These are phyloP conservation scores for Onychorhynchus coronatus DNA, from an alignment of 2,113 vertebrate genomes.

Conservation along the genomic window DNA sequence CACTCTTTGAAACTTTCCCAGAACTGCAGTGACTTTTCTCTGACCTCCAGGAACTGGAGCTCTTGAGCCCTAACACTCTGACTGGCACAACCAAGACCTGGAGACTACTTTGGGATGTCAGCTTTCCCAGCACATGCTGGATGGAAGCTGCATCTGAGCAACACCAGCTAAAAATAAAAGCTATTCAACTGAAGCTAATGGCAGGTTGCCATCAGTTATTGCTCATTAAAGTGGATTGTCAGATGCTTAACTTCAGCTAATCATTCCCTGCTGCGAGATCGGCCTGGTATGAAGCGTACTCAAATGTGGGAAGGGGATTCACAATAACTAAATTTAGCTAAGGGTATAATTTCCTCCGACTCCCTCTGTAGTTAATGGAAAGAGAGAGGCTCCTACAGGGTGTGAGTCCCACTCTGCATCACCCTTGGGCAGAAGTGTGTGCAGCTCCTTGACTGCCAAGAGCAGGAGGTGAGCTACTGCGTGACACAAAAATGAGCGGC, in stretches of 20 bases:
- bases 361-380: conserved; percentile 61
- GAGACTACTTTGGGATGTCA: conserved; percentile 57
- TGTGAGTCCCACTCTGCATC: background rate
- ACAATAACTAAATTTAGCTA: conserved; percentile 49
- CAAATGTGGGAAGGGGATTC: conserved; percentile 52
- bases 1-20: conserved; percentile 58
- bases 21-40: conserved; percentile 37
- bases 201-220: conserved; percentile 56
- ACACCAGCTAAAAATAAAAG: conserved; percentile 66
- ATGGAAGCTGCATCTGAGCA: conserved; percentile 42
- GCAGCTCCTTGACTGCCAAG: background rate
- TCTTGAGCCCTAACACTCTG: conserved; percentile 16
- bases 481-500: background rate
- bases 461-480: background rate
- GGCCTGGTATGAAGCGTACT: background rate
- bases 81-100: conserved; percentile 60
- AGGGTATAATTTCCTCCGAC: conserved; percentile 32
- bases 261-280: conserved; percentile 50
- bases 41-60: conserved; percentile 34
- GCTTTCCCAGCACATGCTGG: conserved; percentile 42
- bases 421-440: background rate
- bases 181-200: conserved; percentile 45
- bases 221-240: conserved; percentile 65
- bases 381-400: background rate
- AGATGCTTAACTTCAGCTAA: conserved; percentile 62